Percentiles rank a stretch among this genome's conserved stretches.
Conservation (phyloP, 1,140 invertebrate species). For the Philopotamus ludificatus region DNA sequence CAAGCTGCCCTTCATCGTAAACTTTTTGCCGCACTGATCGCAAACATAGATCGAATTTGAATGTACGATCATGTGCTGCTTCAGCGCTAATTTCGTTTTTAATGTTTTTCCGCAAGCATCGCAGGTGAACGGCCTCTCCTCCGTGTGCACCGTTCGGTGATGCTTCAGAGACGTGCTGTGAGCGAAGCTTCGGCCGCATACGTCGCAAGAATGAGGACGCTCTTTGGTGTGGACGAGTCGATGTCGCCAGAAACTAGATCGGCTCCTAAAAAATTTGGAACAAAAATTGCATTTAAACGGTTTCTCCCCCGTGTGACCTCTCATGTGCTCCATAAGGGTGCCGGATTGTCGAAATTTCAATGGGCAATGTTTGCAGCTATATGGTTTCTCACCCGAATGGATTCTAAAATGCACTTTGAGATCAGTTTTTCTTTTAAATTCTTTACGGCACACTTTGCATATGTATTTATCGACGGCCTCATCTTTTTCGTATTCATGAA, state of each 20-base stretch:
- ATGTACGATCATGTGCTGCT: slow-evolving; percentile 47
- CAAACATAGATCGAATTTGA: slow-evolving; percentile 45
- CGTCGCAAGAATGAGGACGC: slow-evolving; percentile 47
- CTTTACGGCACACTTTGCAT: slow-evolving; percentile 62
- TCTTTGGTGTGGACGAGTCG: slow-evolving; percentile 49
- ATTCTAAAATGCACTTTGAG: slow-evolving; percentile 55
- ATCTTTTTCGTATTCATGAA: too few species aligned
- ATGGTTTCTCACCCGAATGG: slow-evolving; percentile 63
- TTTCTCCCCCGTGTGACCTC: slow-evolving; percentile 51
- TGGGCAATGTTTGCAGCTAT: slow-evolving; percentile 58
- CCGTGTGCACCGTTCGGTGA: slow-evolving; percentile 49
- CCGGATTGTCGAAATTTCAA: slow-evolving; percentile 54
- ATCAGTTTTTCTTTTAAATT: slow-evolving; percentile 52
- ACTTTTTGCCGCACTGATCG: slow-evolving; percentile 45
- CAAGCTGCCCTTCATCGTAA: slow-evolving; percentile 45
- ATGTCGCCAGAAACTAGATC: slow-evolving; percentile 45
- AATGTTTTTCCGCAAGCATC: slow-evolving; percentile 45
- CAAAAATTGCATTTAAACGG: slow-evolving; percentile 58
- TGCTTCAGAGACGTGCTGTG: slow-evolving; percentile 49
- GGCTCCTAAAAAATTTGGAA: slow-evolving; percentile 57
- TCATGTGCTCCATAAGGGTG: slow-evolving; percentile 49
- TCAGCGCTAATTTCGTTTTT: slow-evolving; percentile 47
- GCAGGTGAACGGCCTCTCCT: slow-evolving; percentile 36
- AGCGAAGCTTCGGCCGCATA: slow-evolving; percentile 68
- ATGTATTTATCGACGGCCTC: slow-evolving; percentile 47